phyloP scores from a whole-genome alignment of 53 echinoderm and acorn worm species.

The Apostichopus leukothele region DNA sequence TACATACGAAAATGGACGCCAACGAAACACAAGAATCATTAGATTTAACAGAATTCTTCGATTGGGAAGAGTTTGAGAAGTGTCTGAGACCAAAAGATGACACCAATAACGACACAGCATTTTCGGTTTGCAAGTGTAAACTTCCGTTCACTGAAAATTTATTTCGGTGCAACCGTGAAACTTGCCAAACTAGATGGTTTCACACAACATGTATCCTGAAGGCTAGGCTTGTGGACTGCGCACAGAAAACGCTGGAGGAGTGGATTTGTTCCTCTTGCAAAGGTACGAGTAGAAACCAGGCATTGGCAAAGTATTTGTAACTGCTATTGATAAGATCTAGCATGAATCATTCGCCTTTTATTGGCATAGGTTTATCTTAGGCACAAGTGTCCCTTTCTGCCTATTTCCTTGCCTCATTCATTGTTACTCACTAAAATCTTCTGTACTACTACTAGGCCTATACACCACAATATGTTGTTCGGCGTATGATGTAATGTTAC shows the following conservation, averaged over 20 bases:
- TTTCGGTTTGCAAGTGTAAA: neutral
- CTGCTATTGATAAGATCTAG: too few relatives aligned
- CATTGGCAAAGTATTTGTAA: too few relatives aligned
- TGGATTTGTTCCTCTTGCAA: neutral
- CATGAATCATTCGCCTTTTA: too few relatives aligned
- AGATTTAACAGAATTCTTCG: neutral
- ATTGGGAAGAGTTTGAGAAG: neutral
- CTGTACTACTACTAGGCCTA: too few relatives aligned
- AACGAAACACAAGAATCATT: neutral
- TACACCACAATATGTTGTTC: too few relatives aligned
- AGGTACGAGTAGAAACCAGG: neutral
- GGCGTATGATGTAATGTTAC: too few relatives aligned
- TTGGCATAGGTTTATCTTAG: too few relatives aligned
- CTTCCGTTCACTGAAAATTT: neutral
- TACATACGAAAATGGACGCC: neutral
- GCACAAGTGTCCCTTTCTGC: too few relatives aligned
- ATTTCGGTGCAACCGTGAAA: neutral
- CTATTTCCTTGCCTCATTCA: too few relatives aligned
- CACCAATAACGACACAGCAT: neutral
- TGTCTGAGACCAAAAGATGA: neutral
- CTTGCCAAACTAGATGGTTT: neutral
- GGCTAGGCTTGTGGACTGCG: neutral
- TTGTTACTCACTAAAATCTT: too few relatives aligned
- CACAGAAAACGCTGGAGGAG: neutral
- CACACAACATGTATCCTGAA: neutral